A percentile compares a stretch with the other conserved stretches of the same genome.
Evolutionary conservation across 2,888 invertebrate species (phyloP).

Genomic region (Lasioglossum oenotherae): DNA sequence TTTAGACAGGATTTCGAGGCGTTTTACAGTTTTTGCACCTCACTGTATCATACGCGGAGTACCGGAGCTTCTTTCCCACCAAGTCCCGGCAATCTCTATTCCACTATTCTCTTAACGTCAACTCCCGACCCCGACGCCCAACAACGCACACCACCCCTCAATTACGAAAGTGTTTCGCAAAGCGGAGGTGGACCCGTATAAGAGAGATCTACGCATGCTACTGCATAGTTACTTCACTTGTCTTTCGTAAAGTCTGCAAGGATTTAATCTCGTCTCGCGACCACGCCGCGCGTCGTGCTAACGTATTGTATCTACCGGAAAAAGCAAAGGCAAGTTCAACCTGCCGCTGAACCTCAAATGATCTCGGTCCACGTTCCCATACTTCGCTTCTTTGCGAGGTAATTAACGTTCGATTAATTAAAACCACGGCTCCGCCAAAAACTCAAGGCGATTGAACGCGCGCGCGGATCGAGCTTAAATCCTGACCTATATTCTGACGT

Average conservation of each 20-base stretch:
- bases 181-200: slow-evolving; percentile 63
- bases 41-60: slow-evolving; percentile 23
- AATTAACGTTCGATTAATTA: slow-evolving; percentile 31
- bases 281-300: background rate
- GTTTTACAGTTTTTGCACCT: background rate
- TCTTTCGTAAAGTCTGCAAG: slow-evolving; percentile 57
- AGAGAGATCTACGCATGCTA: slow-evolving; percentile 66
- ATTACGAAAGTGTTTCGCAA: slow-evolving; percentile 41
- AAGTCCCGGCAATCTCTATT: slow-evolving; percentile 3
- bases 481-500: slow-evolving; percentile 66
- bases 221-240: slow-evolving; percentile 63
- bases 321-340: background rate
- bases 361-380: background rate
- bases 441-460: background rate
- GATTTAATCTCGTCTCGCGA: slow-evolving; percentile 50
- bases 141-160: slow-evolving; percentile 13
- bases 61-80: slow-evolving; percentile 35
- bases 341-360: background rate
- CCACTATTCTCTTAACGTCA: slow-evolving; percentile 14
- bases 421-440: background rate
- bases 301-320: background rate
- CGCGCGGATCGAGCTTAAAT: slow-evolving; percentile 61
- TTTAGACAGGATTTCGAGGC: background rate
- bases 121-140: background rate
- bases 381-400: background rate